Evolutionary conservation across 2,113 vertebrate genomes (phyloP).

Genomic region (Eupsittula cactorum): DNA sequence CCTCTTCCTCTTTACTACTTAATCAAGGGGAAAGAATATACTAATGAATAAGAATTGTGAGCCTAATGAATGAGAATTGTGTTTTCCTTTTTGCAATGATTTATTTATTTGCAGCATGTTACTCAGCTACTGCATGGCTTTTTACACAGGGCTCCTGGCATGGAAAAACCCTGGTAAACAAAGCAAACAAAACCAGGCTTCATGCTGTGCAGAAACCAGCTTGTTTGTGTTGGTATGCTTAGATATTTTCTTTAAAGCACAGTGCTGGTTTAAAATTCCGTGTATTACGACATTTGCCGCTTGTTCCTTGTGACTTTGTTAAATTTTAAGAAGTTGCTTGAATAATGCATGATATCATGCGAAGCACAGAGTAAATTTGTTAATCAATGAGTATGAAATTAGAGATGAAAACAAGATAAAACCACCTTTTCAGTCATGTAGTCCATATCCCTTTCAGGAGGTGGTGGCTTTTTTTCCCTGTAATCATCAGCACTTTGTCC

Average conservation of each 20-base stretch:
- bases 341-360: constrained; percentile 48
- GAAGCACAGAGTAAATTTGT: constrained; percentile 24
- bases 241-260: constrained; percentile 20
- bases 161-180: not conserved
- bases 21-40: constrained; percentile 12
- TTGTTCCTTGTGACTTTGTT: constrained; percentile 9
- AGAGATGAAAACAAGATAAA: constrained; percentile 13
- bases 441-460: not conserved
- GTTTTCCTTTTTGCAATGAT: constrained; percentile 42
- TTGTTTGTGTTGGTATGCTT: constrained; percentile 1
- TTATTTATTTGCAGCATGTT: not conserved
- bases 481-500: not conserved
- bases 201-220: constrained; percentile 16
- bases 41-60: not conserved
- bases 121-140: not conserved
- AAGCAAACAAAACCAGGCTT: constrained; percentile 17
- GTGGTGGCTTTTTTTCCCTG: rapidly evolving
- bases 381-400: constrained; percentile 44
- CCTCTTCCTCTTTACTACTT: constrained; percentile 1
- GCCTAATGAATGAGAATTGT: constrained; percentile 33
- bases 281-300: not conserved
- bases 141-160: not conserved
- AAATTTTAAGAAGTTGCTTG: constrained; percentile 48
- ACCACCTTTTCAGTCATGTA: not conserved
- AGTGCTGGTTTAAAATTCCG: constrained; percentile 1